Base-by-base conservation (phyloP, 2,797 vertebrate species). In the Coranthus polyacanthus region DNA sequence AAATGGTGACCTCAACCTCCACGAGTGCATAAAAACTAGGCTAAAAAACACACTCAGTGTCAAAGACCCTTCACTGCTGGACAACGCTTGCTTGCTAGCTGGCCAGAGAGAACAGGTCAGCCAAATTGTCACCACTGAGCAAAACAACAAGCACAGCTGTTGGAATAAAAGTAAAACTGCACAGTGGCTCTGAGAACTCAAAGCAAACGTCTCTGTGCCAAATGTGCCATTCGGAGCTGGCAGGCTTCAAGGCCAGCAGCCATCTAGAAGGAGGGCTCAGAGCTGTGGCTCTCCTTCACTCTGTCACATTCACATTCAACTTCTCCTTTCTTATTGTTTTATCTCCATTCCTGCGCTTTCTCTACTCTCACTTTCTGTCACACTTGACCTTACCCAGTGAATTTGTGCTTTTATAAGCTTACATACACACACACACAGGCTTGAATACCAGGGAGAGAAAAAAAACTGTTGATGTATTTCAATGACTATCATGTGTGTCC, bases 201-300 rank as follows among this genome's bases (percentile, higher is more conserved):
- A 38, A 69, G 74, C 65, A 72, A 82, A 82, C 36, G 52, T 55
- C 37, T 24, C 51, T 43, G 20, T 82, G 73, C 77, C 82, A 91
- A 91, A 90, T 66, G 71, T 83, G 78, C 50, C 84, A 78, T 78
- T 87, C 55, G 9, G 78, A 83, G 81, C 53, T 41, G 56, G 73
- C 72, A 77, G 75, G 77, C 74, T 83, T 91, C 83, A 82, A 86
- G 91, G 85, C 83, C 79, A 11, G 34, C 47, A 73, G 78, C 79
- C 80, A 77, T 81, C 29, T 51, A 72, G 71, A 71, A 58, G 57
- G 56, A 74, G 55, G 59, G 54, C 72, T 84, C 51, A 52, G 44
- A 39, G 66, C 78, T 72, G 77, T 85, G 75, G 74, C 83, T 83
- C 72, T 68, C 39, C 72, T 71, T 90, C 87, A 78, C 47, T 88